A percentile compares a stretch with the other conserved stretches of the same genome.
These are phyloP conservation scores for Drosophila recens DNA, from an alignment of 2,888 invertebrate species.

Conservation along the genomic window DNA sequence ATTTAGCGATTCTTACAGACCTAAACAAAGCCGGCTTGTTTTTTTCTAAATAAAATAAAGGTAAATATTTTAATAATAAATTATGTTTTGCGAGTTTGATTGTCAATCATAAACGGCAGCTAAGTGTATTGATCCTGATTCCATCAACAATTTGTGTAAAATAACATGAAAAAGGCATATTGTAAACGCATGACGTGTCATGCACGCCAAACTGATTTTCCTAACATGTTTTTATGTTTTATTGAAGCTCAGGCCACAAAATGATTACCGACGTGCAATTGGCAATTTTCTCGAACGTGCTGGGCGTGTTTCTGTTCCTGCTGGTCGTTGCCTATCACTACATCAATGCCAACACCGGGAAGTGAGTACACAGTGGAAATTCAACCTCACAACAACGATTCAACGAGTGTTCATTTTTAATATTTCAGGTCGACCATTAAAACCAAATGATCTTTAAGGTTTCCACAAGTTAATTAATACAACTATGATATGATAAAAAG, in stretches of 20 bases:
- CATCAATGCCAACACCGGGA: constrained; percentile 91
- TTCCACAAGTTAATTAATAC: constrained; percentile 47
- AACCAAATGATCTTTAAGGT: constrained; percentile 58
- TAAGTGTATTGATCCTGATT: neutral
- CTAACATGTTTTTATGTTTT: constrained; percentile 27
- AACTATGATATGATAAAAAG: constrained; percentile 35
- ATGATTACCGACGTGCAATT: constrained; percentile 99
- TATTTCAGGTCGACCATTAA: constrained; percentile 65
- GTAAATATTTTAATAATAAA: constrained; percentile 32
- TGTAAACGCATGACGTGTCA: constrained; percentile 69
- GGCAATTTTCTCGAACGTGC: constrained; percentile 97
- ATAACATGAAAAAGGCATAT: neutral
- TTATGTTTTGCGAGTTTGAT: neutral
- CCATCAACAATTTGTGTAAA: neutral
- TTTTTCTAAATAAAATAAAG: constrained; percentile 45
- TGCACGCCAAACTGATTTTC: constrained; percentile 7
- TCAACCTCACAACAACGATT: neutral
- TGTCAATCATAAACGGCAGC: no score
- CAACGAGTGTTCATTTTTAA: constrained; percentile 17
- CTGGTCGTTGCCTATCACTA: constrained; percentile 98
- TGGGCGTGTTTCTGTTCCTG: constrained; percentile 96
- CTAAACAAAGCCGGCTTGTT: constrained; percentile 57
- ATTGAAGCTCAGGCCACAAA: constrained; percentile 47
- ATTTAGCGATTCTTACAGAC: neutral
- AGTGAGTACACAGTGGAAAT: constrained; percentile 57